phyloP scores from a whole-genome alignment of 2,113 vertebrate genomes.

The Nanorana parkeri region DNA sequence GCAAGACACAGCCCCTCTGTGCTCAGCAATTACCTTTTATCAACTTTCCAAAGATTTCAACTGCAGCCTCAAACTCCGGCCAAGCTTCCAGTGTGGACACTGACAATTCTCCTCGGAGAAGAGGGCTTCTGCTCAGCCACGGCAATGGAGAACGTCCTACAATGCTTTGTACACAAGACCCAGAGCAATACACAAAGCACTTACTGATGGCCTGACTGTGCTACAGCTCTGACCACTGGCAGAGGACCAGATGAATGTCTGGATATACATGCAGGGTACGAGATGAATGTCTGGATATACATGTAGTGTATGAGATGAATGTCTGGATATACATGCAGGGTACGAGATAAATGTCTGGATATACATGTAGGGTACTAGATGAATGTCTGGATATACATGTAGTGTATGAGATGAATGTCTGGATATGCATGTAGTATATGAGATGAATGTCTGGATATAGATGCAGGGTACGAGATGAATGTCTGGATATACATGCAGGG shows the following conservation, averaged over 20 bases:
- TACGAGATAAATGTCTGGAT: too few species aligned
- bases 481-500: too few species aligned
- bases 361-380: too few species aligned
- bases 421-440: too few species aligned
- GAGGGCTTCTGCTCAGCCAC: slow-evolving; percentile 1
- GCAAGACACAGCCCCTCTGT: slow-evolving; percentile 18
- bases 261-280: too few species aligned
- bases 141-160: neutral
- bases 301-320: neutral
- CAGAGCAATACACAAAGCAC: too few species aligned
- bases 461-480: too few species aligned
- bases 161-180: neutral
- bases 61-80: neutral
- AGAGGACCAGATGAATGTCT: neutral
- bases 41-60: slow-evolving; percentile 14
- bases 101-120: neutral
- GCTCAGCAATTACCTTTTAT: slow-evolving; percentile 31
- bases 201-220: too few species aligned
- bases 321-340: neutral
- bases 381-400: neutral
- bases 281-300: too few species aligned
- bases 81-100: slow-evolving; percentile 11
- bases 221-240: neutral
- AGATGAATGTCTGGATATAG: neutral
- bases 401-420: too few species aligned